Evolutionary conservation across 2,113 vertebrate species (phyloP), one percentile per base, ranked within the genome.

Genomic region (Acrocephalus arundinaceus): DNA sequence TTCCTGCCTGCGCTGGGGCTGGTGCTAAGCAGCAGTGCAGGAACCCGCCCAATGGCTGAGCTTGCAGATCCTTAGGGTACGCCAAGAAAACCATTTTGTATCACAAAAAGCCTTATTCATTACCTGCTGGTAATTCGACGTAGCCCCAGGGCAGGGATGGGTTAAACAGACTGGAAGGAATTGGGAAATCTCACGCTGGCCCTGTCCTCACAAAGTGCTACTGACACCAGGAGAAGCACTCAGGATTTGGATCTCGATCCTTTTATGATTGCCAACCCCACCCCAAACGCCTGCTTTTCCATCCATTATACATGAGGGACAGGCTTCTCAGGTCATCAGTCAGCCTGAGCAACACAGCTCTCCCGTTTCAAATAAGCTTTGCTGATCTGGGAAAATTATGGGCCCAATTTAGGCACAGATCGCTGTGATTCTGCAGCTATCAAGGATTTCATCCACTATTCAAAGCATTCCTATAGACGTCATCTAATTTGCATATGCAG

Each of bases 31-130:
- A 80, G 73, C 55, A 51, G 52, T 11, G 13, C 46, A 74, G 72
- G 66, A 85, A 73, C 46, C 14, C 17, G 27, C 49, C 57, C 35
- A n/a, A 51, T 31, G 49, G 63, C 73, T 76, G 77, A 43, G 68
- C 85, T 70, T 75, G 79, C 63, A 84, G 70, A 65, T 87, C 70
- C 67, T 73, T 67, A 68, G 52, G 72, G 70, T 71, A 54, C 62
- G 91, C 86, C 88, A 85, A 83, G 43, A 85, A 92, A 94, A 79
- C 59, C 63, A 74, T 79, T 85, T 48, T 83, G 63, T 92, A 74
- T 67, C 93, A 92, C n/a, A 91, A 76, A 95, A 82, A 90, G 87
- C 62, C 35, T 85, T 78, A 90, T 88, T 94, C 93, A 95, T 87
- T 84, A 93, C 65, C 78, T 77, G 82, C 80, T 83, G 59, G 51